Conservation (phyloP, 2,797 vertebrate genomes). For the Coluber constrictor region DNA sequence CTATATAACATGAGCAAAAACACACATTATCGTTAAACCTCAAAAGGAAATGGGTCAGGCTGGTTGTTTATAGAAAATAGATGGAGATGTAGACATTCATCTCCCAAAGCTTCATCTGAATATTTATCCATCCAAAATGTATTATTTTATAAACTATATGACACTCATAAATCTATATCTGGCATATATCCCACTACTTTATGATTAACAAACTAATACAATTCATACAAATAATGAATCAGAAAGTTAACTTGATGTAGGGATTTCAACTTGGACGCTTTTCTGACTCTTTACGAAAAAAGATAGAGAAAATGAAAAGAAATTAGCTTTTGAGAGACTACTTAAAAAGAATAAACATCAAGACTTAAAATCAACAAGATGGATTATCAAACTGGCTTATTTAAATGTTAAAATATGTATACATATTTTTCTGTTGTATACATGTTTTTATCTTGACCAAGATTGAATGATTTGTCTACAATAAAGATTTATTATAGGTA, state of each 20-base stretch:
- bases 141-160: not conserved
- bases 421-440: too few relatives aligned
- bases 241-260: too few relatives aligned
- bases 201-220: not conserved
- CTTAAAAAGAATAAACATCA: too few relatives aligned
- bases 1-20: not conserved
- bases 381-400: too few relatives aligned
- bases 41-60: not conserved
- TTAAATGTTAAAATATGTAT: too few relatives aligned
- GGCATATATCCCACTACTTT: not conserved
- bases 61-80: not conserved
- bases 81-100: not conserved
- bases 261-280: too few relatives aligned
- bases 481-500: not conserved
- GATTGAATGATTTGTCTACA: not conserved
- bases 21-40: not conserved
- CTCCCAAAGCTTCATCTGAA: not conserved
- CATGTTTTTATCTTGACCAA: not conserved
- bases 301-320: too few relatives aligned
- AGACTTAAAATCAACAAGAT: too few relatives aligned
- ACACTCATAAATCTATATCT: not conserved
- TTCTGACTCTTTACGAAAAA: too few relatives aligned
- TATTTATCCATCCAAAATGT: not conserved
- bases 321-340: too few relatives aligned
- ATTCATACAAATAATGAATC: too few relatives aligned